Percentiles rank a stretch among this genome's conserved stretches.
These are phyloP conservation scores for Saxicola maurus DNA, from an alignment of 2,797 vertebrate genomes.

Conservation along the genomic window DNA sequence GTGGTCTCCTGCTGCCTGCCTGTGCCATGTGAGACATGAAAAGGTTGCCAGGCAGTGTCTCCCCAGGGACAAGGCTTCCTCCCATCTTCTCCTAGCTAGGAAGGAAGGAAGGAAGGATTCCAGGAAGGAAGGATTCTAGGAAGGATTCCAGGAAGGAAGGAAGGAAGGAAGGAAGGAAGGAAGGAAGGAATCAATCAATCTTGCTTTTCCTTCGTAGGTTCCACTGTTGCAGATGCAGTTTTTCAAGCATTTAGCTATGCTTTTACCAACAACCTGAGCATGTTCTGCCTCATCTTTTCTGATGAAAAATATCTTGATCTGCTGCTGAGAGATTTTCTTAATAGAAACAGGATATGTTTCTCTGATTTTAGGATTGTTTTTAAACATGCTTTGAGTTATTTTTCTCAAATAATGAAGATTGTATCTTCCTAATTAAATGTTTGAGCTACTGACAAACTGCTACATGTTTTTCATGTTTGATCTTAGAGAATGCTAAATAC, in stretches of 20 bases:
- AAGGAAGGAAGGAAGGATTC: no score
- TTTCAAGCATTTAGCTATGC: neutral
- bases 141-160: no score
- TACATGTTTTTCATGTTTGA: neutral
- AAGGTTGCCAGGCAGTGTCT: no score
- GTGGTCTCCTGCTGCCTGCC: no score
- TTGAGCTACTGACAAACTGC: neutral
- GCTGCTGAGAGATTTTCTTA: neutral
- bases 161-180: no score
- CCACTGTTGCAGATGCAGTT: neutral
- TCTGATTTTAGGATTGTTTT: neutral
- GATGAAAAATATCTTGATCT: neutral
- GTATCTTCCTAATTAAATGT: neutral
- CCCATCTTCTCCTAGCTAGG: no score
- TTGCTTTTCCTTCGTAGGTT: no score
- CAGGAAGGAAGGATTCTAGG: no score
- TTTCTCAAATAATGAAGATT: neutral
- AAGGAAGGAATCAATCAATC: no score
- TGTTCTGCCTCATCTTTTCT: neutral
- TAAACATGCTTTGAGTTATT: neutral
- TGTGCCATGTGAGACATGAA: no score
- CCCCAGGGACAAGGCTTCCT: no score
- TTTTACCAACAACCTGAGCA: neutral
- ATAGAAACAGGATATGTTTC: accelerated
- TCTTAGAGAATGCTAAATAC: neutral